Percentiles rank a stretch among this genome's conserved stretches.
phyloP scores from a whole-genome alignment of 1,140 invertebrate genomes.

The Drosophila serrata region DNA sequence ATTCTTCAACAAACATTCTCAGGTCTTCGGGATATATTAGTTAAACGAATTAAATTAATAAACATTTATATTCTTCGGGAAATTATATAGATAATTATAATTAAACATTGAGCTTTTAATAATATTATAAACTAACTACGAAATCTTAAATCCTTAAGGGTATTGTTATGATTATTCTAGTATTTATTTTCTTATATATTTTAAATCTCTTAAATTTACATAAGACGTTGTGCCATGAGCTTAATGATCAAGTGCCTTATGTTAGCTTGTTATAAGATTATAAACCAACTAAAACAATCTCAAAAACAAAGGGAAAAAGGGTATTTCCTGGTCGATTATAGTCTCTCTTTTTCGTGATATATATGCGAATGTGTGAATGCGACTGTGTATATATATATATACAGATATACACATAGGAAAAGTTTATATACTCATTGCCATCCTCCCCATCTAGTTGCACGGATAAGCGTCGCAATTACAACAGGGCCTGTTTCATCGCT shows the following conservation, averaged over 20 bases:
- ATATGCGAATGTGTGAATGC: slow-evolving; percentile 17
- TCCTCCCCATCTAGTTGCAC: slow-evolving; percentile 19
- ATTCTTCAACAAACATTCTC: background rate
- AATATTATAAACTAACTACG: no score
- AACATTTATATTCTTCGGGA: background rate
- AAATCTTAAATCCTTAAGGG: no score
- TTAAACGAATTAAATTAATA: background rate
- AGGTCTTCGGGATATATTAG: background rate
- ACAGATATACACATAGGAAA: slow-evolving; percentile 40
- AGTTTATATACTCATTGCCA: slow-evolving; percentile 64
- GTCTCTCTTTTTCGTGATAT: background rate
- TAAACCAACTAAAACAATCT: background rate
- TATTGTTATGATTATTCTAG: background rate
- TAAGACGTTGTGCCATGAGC: no score
- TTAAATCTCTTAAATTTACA: no score
- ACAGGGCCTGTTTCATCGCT: slow-evolving; percentile 78
- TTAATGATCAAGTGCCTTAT: background rate
- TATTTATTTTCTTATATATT: background rate
- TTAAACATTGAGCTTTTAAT: background rate
- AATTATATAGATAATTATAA: background rate
- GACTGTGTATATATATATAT: background rate
- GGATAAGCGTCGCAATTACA: slow-evolving; percentile 77
- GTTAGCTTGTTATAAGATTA: background rate
- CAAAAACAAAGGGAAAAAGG: background rate
- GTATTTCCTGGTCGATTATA: slow-evolving; percentile 2